phyloP scores from a whole-genome alignment of 2,888 invertebrate genomes.

The Copidosoma aretas region DNA sequence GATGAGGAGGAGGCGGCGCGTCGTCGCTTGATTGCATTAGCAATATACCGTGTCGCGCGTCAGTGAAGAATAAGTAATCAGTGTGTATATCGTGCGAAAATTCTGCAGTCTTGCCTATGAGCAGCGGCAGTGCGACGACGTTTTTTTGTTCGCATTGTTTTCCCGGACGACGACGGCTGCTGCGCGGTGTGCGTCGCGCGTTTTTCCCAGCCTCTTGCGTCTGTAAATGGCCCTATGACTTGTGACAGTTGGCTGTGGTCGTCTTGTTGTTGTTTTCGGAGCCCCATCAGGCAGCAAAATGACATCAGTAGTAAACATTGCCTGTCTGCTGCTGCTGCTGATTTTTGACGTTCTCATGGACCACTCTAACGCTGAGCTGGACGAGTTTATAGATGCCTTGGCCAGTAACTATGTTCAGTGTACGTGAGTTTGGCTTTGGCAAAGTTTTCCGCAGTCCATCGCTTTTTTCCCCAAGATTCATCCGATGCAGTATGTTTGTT shows the following conservation, averaged over 20 bases:
- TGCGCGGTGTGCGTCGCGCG: too few relatives aligned
- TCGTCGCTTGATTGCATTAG: too few relatives aligned
- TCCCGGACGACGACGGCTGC: too few relatives aligned
- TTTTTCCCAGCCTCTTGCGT: too few relatives aligned
- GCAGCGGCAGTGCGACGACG: too few relatives aligned
- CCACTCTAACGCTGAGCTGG: background rate
- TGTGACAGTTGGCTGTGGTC: slow-evolving; percentile 38
- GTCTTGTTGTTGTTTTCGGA: too few relatives aligned
- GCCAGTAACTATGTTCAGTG: slow-evolving; percentile 37
- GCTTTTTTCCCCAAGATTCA: background rate
- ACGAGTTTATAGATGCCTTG: background rate
- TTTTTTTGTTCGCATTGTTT: too few relatives aligned
- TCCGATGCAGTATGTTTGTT: slow-evolving; percentile 8
- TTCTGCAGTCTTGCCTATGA: too few relatives aligned
- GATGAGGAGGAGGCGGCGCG: too few relatives aligned
- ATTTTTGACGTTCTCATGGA: background rate
- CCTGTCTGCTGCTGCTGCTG: slow-evolving; percentile 37
- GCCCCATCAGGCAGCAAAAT: slow-evolving; percentile 38
- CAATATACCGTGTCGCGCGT: too few relatives aligned
- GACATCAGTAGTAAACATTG: slow-evolving; percentile 38
- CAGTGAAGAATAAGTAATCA: too few relatives aligned
- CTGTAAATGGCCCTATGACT: slow-evolving; percentile 15
- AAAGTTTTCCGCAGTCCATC: background rate
- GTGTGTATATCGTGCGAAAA: too few relatives aligned
- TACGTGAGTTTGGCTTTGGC: slow-evolving; percentile 23